Evolutionary conservation across 2,113 vertebrate genomes (phyloP).

Genomic region (Euleptes europaea): DNA sequence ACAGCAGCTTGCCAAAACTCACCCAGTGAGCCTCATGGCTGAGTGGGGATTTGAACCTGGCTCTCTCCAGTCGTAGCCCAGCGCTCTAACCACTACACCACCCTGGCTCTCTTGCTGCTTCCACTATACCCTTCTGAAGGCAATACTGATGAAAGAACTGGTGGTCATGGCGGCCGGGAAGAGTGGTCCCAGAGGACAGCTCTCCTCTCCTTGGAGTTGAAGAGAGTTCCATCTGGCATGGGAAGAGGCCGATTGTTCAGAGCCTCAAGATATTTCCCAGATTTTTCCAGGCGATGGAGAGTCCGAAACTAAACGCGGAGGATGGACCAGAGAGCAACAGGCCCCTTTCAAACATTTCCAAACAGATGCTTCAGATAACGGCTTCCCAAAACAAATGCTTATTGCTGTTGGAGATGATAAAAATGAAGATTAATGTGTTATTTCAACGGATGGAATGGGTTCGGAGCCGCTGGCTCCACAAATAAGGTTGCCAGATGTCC

Average conservation of each 20-base stretch:
- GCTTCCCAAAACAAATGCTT: constrained; percentile 40
- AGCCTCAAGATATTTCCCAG: constrained; percentile 17
- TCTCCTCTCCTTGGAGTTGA: not conserved
- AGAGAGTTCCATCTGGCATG: not conserved
- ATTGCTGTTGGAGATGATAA: constrained; percentile 47
- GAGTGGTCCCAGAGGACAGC: not conserved
- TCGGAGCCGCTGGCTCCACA: not conserved
- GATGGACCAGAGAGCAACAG: constrained; percentile 5
- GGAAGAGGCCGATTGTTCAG: not conserved
- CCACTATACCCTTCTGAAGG: not conserved
- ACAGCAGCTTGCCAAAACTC: too few species aligned
- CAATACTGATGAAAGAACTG: too few species aligned
- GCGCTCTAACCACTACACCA: too few species aligned
- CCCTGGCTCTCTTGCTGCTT: not conserved
- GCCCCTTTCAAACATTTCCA: constrained; percentile 66
- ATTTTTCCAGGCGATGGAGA: constrained; percentile 25
- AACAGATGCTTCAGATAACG: constrained; percentile 61
- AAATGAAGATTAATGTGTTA: constrained; percentile 41
- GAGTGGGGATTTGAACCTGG: too few species aligned
- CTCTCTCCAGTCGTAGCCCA: too few species aligned
- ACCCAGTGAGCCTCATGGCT: too few species aligned
- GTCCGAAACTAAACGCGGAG: constrained; percentile 18
- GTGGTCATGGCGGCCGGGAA: not conserved
- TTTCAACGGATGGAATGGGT: constrained; percentile 37
- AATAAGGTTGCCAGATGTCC: not conserved